phyloP scores from a whole-genome alignment of 2,113 vertebrate genomes.

The Ptychochromis oligacanthus region DNA sequence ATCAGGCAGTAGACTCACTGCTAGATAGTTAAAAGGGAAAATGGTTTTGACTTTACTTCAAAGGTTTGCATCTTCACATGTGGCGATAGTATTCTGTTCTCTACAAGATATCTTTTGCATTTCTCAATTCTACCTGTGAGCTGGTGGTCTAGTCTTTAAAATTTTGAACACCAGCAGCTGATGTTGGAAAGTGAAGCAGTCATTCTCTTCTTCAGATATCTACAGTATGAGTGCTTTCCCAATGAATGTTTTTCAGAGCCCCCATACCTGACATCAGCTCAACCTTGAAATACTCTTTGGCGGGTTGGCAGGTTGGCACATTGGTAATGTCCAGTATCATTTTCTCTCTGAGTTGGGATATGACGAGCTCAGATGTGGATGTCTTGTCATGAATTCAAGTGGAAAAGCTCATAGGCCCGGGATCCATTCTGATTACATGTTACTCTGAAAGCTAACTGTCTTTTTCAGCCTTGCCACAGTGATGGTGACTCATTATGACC shows the following conservation, averaged over 20 bases:
- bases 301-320: conserved; percentile 10
- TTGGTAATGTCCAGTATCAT: conserved; percentile 12
- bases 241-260: not conserved
- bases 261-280: conserved; percentile 4
- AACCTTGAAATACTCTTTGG: conserved; percentile 11
- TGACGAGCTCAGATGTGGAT: conserved; percentile 25
- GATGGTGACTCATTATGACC: conserved; percentile 15
- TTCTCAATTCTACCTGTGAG: not conserved
- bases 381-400: conserved; percentile 4
- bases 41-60: not conserved
- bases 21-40: not conserved
- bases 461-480: conserved; percentile 14
- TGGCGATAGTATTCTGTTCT: not conserved
- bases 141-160: not conserved
- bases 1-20: not conserved
- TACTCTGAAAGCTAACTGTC: not conserved
- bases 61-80: not conserved
- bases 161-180: not conserved
- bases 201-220: not conserved
- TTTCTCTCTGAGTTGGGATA: conserved; percentile 4
- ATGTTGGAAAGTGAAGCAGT: not conserved
- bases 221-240: not conserved
- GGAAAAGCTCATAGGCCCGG: conserved; percentile 9
- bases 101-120: not conserved
- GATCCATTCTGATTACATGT: conserved; percentile 18